Conservation (phyloP, 2,888 invertebrate species). For the Leptinotarsa haldemani region DNA sequence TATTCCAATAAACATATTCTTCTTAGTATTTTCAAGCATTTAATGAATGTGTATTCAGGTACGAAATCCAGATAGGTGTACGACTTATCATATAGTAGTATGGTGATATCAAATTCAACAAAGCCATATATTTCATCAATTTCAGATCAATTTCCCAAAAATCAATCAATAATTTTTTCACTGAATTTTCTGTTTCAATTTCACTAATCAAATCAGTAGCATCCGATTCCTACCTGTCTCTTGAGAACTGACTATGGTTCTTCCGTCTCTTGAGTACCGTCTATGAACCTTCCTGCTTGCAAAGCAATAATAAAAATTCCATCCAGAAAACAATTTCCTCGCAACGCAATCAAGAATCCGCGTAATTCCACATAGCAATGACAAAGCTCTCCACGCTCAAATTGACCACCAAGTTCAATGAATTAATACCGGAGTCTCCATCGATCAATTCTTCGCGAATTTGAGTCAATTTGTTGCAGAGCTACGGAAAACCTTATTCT, state of each 20-base stretch:
- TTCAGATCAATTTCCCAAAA: no score
- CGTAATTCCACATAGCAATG: conserved; percentile 23
- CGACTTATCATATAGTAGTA: no score
- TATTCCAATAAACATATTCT: no score
- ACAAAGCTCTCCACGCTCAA: conserved; percentile 38
- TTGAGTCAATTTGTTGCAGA: conserved; percentile 58
- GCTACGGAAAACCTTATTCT: conserved; percentile 53
- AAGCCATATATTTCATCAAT: no score
- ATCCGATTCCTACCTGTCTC: no score
- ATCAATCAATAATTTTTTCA: no score
- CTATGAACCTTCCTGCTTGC: background rate
- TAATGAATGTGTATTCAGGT: no score
- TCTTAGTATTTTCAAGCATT: no score
- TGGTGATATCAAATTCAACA: no score
- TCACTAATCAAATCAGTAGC: no score
- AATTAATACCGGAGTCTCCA: conserved; percentile 40
- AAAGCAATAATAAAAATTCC: background rate
- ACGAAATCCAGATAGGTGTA: no score
- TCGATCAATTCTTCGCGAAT: conserved; percentile 43
- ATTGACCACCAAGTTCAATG: conserved; percentile 36
- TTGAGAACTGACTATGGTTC: background rate
- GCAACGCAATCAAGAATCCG: background rate
- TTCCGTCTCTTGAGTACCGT: background rate
- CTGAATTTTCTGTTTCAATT: no score
- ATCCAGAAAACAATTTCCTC: background rate